Conservation (phyloP, 2,888 invertebrate genomes). For the Leucozona laternaria region DNA sequence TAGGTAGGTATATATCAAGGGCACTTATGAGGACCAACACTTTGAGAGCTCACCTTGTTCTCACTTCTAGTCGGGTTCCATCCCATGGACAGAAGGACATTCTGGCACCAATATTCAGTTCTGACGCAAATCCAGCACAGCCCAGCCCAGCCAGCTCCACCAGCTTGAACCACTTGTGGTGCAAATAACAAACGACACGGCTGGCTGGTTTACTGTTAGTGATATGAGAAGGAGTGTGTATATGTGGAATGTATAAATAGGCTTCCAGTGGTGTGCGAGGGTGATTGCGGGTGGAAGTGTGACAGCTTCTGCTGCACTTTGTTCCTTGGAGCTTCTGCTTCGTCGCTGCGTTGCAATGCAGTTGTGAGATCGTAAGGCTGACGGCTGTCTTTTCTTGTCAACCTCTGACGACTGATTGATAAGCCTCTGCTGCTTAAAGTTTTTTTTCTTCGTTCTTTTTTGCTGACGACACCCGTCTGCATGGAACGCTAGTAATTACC, state of each 20-base stretch:
- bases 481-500: constrained; percentile 63
- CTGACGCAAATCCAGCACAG: constrained; percentile 55
- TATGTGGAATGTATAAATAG: constrained; percentile 43
- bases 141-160: constrained; percentile 13
- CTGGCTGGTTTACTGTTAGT: constrained; percentile 8
- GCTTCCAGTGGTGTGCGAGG: neutral
- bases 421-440: constrained; percentile 1
- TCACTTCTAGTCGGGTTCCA: constrained; percentile 40
- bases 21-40: constrained; percentile 45
- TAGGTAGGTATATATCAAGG: constrained; percentile 14
- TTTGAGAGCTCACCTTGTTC: constrained; percentile 68
- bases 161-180: constrained; percentile 65
- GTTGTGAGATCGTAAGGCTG: constrained; percentile 45
- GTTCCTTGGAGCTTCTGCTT: constrained; percentile 50
- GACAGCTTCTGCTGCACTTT: constrained; percentile 32
- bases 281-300: neutral
- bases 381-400: constrained; percentile 53
- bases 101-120: neutral
- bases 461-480: constrained; percentile 39
- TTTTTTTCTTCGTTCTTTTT: constrained; percentile 12
- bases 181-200: constrained; percentile 14
- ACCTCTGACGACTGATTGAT: constrained; percentile 55
- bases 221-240: constrained; percentile 4
- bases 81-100: constrained; percentile 24
- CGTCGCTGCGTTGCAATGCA: constrained; percentile 71